Percentiles rank a stretch among this genome's conserved stretches.
These are phyloP conservation scores for Myotis yumanensis DNA, from an alignment of 2,113 vertebrate genomes.

Conservation along the genomic window DNA sequence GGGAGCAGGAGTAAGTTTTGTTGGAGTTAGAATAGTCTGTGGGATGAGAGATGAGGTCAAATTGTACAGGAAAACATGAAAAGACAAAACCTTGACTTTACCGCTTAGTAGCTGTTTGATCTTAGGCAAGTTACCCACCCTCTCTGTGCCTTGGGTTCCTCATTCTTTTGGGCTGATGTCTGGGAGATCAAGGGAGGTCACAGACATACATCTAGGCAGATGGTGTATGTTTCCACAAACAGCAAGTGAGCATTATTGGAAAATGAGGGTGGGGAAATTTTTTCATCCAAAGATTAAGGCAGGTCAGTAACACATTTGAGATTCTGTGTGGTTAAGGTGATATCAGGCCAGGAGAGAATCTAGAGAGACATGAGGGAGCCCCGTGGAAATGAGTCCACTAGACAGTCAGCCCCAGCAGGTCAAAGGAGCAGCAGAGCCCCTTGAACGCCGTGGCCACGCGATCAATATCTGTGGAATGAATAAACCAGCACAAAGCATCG, in stretches of 20 bases:
- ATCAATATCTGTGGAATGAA: background rate
- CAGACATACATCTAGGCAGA: background rate
- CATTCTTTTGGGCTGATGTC: background rate
- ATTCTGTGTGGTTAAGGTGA: background rate
- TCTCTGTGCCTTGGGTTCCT: background rate
- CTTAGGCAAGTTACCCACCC: background rate
- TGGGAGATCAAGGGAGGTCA: background rate
- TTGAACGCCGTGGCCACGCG: background rate
- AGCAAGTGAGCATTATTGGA: background rate
- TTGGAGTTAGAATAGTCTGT: background rate
- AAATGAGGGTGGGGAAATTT: background rate
- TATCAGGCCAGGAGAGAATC: background rate
- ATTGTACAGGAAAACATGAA: background rate
- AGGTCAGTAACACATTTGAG: background rate
- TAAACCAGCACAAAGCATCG: background rate
- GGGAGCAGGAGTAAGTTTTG: background rate
- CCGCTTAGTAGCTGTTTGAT: background rate
- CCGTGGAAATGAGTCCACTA: background rate
- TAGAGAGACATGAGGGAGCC: background rate
- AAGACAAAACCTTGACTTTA: background rate
- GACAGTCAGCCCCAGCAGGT: background rate
- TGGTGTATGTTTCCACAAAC: background rate
- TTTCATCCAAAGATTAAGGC: background rate
- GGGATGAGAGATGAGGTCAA: background rate
- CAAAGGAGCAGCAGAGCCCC: background rate